Evolutionary conservation across 2,888 invertebrate genomes (phyloP).

Genomic region (Leucophora obtusa): DNA sequence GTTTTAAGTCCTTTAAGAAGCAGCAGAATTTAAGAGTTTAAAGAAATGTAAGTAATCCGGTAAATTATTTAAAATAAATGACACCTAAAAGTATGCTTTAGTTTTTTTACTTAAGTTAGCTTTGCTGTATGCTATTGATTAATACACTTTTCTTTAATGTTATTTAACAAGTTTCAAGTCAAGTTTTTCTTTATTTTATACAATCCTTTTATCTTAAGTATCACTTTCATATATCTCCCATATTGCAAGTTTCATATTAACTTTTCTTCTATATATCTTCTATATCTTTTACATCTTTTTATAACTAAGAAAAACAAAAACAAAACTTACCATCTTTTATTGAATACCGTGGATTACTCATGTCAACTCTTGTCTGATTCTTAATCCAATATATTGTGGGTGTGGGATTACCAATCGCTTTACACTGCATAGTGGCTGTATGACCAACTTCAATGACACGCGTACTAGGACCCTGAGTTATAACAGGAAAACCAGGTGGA

Average conservation of each 20-base stretch:
- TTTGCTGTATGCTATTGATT: background rate
- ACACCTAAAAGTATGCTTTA: conserved; percentile 17
- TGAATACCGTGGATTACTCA: conserved; percentile 90
- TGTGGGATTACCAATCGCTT: conserved; percentile 90
- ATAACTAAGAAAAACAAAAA: background rate
- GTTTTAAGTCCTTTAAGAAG: too few relatives aligned
- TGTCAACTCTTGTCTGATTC: conserved; percentile 93
- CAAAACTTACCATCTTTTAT: conserved; percentile 85
- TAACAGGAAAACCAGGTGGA: conserved; percentile 94
- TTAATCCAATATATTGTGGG: conserved; percentile 95
- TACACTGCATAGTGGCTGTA: conserved; percentile 92
- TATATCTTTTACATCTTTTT: too few relatives aligned
- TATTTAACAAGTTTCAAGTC: too few relatives aligned
- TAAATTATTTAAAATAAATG: background rate
- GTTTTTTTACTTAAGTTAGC: background rate
- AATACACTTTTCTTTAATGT: too few relatives aligned
- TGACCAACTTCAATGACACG: conserved; percentile 98
- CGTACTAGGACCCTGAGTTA: conserved; percentile 91
- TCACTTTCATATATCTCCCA: too few relatives aligned
- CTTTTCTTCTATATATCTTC: too few relatives aligned
- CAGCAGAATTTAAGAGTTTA: too few relatives aligned
- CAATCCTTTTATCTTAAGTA: too few relatives aligned
- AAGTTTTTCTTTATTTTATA: too few relatives aligned
- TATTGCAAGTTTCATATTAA: too few relatives aligned
- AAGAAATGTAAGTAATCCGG: too few relatives aligned